Evolutionary conservation across 2,797 vertebrate genomes (phyloP), one percentile per base, ranked within the genome.

Genomic region (Darevskia nairensis): DNA sequence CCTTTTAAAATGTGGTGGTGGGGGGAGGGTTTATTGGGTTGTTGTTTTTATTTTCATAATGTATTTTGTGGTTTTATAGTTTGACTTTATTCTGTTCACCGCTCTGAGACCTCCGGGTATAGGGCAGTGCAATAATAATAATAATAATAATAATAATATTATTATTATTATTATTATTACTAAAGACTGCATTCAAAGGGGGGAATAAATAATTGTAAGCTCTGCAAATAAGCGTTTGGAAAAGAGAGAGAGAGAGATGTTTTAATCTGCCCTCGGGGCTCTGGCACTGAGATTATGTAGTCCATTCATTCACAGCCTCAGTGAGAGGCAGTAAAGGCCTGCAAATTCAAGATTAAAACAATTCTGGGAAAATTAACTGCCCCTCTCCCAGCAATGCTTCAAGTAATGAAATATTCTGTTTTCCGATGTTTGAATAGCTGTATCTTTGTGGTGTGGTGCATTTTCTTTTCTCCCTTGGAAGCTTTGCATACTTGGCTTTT

Each of bases 381-480:
- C 64, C 8, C 11, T 80, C 17, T 74, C 41, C 15, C 39, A 35
- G 46, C 35, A 55, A 44, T 61, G 35, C 15, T 64, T 80, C 23
- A 80, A 61, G 10, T 32, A 82, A 80, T n/a, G 25, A 39, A 76
- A 50, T 27, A 61, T 35, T 32, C 27, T 44, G 3, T 64, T 77
- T 76, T 64, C 39, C 80, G 39, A 46, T 74, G n/a, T 27, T 80
- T 84, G 39, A 41, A 11, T 72, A 89, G 77, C 76, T 84, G 19
- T 77, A 77, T 82, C 19, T 82, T 74, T 39, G 23, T 23, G 11
- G 46, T 59, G 35, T n/a, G 39, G 29, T 59, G 3, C 35, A 59
- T 71, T 32, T 76, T 83, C 23, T 44, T 71, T 85, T 41, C 50
- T 80, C 19, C 29, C 27, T 90, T 82, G n/a, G 13, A 78, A 84